phyloP scores from a whole-genome alignment of 2,888 invertebrate genomes.

The Amblyteles armatorius region DNA sequence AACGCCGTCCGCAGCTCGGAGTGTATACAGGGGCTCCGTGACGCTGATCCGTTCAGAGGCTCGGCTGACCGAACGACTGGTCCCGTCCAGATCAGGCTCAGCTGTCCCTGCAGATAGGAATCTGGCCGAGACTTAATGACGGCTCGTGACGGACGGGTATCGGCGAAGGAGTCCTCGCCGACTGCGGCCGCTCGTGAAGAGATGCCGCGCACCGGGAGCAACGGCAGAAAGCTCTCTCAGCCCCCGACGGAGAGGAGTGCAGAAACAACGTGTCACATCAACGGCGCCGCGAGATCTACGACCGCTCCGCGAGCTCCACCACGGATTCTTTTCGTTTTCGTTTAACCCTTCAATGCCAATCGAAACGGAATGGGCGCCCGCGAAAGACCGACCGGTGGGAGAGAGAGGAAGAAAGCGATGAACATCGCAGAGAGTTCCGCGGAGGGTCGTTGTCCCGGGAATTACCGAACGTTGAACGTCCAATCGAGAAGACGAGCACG shows the following conservation, averaged over 20 bases:
- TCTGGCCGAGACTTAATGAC: slow-evolving; percentile 82
- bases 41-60: slow-evolving; percentile 47
- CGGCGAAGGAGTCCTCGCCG: slow-evolving; percentile 66
- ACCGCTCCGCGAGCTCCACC: slow-evolving; percentile 72
- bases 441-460: slow-evolving; percentile 59
- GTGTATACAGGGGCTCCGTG: slow-evolving; percentile 12
- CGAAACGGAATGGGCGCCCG: slow-evolving; percentile 63
- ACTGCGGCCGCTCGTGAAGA: slow-evolving; percentile 70
- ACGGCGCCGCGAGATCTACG: slow-evolving; percentile 82
- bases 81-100: slow-evolving; percentile 74
- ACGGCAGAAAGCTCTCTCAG: slow-evolving; percentile 61
- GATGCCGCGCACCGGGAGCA: slow-evolving; percentile 62
- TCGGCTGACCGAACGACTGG: slow-evolving; percentile 62
- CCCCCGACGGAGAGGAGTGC: slow-evolving; percentile 65
- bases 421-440: slow-evolving; percentile 27
- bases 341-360: slow-evolving; percentile 73
- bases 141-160: slow-evolving; percentile 81
- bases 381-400: slow-evolving; percentile 25
- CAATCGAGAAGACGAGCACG: slow-evolving; percentile 50
- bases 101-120: slow-evolving; percentile 79
- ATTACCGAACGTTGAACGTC: slow-evolving; percentile 53
- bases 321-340: slow-evolving; percentile 78
- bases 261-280: slow-evolving; percentile 79
- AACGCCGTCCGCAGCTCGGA: slow-evolving; percentile 70
- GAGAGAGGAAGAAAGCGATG: background rate